These are phyloP conservation scores for Atethmia centrago DNA, from an alignment of 2,888 invertebrate species.

Conservation along the genomic window DNA sequence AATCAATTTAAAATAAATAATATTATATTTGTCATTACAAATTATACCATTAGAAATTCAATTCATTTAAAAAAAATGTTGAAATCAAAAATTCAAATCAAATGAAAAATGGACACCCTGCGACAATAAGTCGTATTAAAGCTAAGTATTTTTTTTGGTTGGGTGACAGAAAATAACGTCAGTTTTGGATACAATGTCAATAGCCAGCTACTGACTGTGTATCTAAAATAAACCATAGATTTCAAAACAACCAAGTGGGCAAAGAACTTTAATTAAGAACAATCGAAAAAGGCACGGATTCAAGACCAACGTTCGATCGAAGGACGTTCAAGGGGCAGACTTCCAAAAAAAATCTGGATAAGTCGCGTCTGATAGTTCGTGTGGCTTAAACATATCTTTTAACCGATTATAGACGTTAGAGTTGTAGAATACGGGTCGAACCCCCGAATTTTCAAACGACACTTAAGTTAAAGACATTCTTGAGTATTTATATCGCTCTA, in stretches of 20 bases:
- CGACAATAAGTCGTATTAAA: too few species aligned
- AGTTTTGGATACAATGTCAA: not conserved
- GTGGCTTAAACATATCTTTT: not conserved
- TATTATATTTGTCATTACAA: too few species aligned
- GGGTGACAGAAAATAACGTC: not conserved
- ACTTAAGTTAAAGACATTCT: not conserved
- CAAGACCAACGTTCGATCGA: not conserved
- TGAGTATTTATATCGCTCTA: not conserved
- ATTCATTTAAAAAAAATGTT: too few species aligned
- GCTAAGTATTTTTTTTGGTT: not conserved
- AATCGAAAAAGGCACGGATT: not conserved
- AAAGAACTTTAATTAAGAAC: not conserved
- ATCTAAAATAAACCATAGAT: not conserved
- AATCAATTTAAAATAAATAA: too few species aligned
- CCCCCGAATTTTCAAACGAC: slow-evolving; percentile 16
- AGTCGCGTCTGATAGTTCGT: not conserved
- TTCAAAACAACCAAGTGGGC: not conserved
- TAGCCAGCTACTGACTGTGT: too few species aligned
- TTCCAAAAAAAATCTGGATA: not conserved
- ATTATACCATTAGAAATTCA: too few species aligned
- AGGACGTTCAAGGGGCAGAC: not conserved
- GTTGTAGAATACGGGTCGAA: slow-evolving; percentile 17
- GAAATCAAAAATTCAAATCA: too few species aligned
- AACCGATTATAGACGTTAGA: not conserved
- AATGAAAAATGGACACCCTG: too few species aligned